Evolutionary conservation across 2,113 vertebrate species (phyloP), one percentile per base, ranked within the genome.

Genomic region (Eudyptes chrysolophus): DNA sequence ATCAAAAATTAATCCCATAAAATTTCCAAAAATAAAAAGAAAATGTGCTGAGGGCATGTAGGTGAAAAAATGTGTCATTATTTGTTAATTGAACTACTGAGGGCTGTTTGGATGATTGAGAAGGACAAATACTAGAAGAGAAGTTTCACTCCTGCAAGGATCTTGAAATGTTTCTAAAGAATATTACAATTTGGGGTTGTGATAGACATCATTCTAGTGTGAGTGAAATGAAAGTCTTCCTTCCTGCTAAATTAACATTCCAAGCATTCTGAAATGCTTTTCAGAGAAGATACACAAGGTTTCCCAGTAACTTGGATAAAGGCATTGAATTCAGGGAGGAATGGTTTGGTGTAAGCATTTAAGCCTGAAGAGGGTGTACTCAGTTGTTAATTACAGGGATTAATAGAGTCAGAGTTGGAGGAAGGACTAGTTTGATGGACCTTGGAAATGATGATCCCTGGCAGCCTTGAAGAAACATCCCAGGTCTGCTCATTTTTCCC

Each of bases 1-100:
- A 92, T 86, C 2, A 96, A 88, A 96, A 90, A 86, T 61, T 70
- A 94, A 94, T 92, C 48, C 17, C 20, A 66, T 74, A 62, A 75
- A 64, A 77, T 52, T 92, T 78, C 26, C 16, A 74, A 92, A 95
- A 88, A 57, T 42, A 80, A 84, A 64, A 80, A 58, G 8, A 83
- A 88, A 75, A 26, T 29, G 9, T 86, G 22, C 26, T 78, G 51
- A 85, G 58, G 36, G 21, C 34, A 95, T 80, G 62, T 27, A 94
- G 48, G 21, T 71, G n/a, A 92, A 38, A 38, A 38, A 38, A 38
- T 30, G 14, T 57, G 48, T 58, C 42, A 75, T 92, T 90, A 57
- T 62, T 87, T 36, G 3, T 90, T 94, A 82, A 85, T 96, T 87
- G 88, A 88, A 51, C 38, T 82, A 64, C 40, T 36, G 25, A 93